phyloP scores from a whole-genome alignment of 2,888 invertebrate species.

The Autographa pulchrina region DNA sequence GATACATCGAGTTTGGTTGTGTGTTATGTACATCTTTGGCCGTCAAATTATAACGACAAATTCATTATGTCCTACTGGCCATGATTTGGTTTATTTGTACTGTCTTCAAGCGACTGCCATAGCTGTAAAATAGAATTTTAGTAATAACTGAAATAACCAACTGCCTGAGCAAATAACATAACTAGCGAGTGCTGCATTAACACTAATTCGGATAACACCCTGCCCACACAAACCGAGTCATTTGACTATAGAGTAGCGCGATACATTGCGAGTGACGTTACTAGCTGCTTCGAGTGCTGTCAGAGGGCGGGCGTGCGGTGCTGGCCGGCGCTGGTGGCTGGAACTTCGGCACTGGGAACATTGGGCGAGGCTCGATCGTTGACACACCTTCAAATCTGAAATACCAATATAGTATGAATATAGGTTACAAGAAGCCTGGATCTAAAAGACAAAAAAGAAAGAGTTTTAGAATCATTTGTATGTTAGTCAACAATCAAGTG shows the following conservation, averaged over 20 bases:
- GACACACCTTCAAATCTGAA: constrained; percentile 83
- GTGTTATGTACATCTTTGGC: constrained; percentile 54
- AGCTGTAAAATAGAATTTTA: constrained; percentile 14
- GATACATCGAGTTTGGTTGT: constrained; percentile 15
- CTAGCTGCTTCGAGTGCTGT: constrained; percentile 67
- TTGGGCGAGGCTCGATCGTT: constrained; percentile 76
- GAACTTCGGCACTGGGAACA: constrained; percentile 80
- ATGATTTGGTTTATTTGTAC: constrained; percentile 57
- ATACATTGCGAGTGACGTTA: constrained; percentile 23
- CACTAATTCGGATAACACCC: constrained; percentile 45
- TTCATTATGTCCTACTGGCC: constrained; percentile 45
- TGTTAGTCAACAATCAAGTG: too few species aligned
- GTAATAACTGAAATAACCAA: constrained; percentile 27
- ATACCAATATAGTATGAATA: constrained; percentile 12
- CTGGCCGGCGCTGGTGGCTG: constrained; percentile 66
- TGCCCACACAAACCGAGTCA: constrained; percentile 33
- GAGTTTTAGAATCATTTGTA: too few species aligned
- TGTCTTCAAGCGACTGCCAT: constrained; percentile 21
- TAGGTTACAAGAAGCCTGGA: neutral
- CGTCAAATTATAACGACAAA: constrained; percentile 25
- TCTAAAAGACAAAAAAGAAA: too few species aligned
- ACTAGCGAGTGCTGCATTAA: constrained; percentile 27
- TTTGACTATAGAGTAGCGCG: constrained; percentile 44
- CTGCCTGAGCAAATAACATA: constrained; percentile 47
- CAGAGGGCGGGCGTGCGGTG: constrained; percentile 58